These are phyloP conservation scores for Larimichthys polyactis DNA, from an alignment of 2,113 vertebrate species.

Conservation along the genomic window DNA sequence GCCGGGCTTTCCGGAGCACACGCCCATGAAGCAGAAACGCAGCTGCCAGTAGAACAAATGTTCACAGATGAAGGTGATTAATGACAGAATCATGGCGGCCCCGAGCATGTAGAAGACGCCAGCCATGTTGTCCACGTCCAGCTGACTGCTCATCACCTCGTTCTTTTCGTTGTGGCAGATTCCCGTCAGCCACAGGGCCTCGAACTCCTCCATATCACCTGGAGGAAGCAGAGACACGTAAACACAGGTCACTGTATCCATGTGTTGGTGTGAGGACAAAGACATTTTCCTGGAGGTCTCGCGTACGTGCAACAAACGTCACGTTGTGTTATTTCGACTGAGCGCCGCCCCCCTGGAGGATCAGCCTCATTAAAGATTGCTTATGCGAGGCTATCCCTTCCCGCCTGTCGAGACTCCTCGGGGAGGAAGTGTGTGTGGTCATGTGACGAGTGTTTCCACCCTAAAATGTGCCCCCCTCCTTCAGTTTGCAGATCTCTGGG, in stretches of 20 bases:
- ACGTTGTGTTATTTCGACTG: slow-evolving; percentile 69
- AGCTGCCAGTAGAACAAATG: slow-evolving; percentile 99
- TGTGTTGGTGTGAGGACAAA: slow-evolving; percentile 21
- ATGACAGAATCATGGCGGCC: slow-evolving; percentile 96
- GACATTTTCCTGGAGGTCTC: slow-evolving; percentile 47
- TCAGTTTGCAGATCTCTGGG: slow-evolving; percentile 9
- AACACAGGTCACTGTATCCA: slow-evolving; percentile 16
- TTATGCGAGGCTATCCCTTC: slow-evolving; percentile 62
- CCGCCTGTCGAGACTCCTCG: slow-evolving; percentile 61
- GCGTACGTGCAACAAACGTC: slow-evolving; percentile 76
- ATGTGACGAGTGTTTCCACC: slow-evolving; percentile 63
- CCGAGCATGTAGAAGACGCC: slow-evolving; percentile 99
- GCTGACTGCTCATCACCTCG: slow-evolving; percentile 99
- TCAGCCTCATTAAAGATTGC: slow-evolving; percentile 72
- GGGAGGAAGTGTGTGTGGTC: slow-evolving; percentile 58
- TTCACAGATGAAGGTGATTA: slow-evolving; percentile 98
- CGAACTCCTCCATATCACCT: slow-evolving; percentile 99
- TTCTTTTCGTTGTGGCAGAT: slow-evolving; percentile 99
- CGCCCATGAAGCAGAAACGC: slow-evolving; percentile 98
- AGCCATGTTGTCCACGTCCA: slow-evolving; percentile 99
- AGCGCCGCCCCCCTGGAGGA: slow-evolving; percentile 30
- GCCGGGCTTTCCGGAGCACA: slow-evolving; percentile 96
- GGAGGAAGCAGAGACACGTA: slow-evolving; percentile 39
- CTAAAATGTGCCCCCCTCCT: slow-evolving; percentile 43
- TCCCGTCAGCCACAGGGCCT: slow-evolving; percentile 98